Evolutionary conservation across 2,888 invertebrate species (phyloP).

Genomic region (Eupithecia centaureata): DNA sequence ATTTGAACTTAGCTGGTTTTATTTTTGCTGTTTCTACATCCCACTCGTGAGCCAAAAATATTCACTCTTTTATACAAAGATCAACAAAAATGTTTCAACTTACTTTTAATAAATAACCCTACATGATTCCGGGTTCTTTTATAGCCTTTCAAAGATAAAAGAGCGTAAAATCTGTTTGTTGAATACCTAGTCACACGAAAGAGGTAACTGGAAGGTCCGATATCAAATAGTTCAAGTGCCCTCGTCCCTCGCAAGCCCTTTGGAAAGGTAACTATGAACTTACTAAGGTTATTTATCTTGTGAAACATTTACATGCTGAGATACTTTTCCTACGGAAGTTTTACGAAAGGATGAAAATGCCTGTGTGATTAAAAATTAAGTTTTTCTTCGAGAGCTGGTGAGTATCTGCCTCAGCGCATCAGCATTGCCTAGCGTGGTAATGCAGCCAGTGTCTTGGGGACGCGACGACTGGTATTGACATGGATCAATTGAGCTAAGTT

Average conservation of each 20-base stretch:
- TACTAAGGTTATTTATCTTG: background rate
- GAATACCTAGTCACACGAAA: background rate
- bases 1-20: no score
- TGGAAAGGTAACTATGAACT: background rate
- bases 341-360: no score
- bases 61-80: background rate
- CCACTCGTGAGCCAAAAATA: no score
- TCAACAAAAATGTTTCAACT: background rate
- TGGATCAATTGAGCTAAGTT: no score
- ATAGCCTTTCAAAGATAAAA: background rate
- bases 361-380: no score
- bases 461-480: no score
- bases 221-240: constrained; percentile 11
- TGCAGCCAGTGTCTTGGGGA: no score
- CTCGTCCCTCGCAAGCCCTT: background rate
- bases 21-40: no score
- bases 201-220: background rate
- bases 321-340: no score
- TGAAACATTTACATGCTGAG: background rate
- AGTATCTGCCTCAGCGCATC: no score
- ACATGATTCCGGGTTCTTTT: background rate
- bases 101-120: background rate
- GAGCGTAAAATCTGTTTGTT: background rate
- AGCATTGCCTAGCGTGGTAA: no score
- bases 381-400: no score